These are phyloP conservation scores for Vombatus ursinus DNA, from an alignment of 2,113 vertebrate species.

Conservation along the genomic window DNA sequence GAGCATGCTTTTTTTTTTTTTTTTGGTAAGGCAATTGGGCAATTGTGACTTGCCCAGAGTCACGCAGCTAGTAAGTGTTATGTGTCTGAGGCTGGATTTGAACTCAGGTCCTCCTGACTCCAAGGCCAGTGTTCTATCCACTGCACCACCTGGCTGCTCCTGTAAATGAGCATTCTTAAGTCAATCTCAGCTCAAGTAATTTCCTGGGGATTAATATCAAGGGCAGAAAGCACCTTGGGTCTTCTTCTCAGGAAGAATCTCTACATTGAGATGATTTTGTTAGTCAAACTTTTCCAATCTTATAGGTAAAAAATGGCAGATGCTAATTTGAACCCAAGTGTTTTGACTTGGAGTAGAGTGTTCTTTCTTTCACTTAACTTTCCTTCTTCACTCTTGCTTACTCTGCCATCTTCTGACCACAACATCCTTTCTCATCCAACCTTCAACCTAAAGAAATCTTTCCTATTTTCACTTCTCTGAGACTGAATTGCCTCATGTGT, in stretches of 20 bases:
- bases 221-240: slow-evolving; percentile 28
- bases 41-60: no score
- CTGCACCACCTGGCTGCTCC: no score
- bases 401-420: not conserved
- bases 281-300: slow-evolving; percentile 5
- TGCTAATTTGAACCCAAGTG: not conserved
- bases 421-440: not conserved
- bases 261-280: not conserved
- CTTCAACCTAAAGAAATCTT: not conserved
- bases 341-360: not conserved
- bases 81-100: no score
- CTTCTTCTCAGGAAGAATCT: slow-evolving; percentile 5
- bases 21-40: no score
- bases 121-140: no score
- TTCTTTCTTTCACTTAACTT: not conserved
- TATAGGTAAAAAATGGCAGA: not conserved
- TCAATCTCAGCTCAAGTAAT: slow-evolving; percentile 39
- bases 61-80: no score
- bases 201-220: slow-evolving; percentile 58
- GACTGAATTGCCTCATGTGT: not conserved
- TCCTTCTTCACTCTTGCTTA: not conserved
- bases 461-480: not conserved
- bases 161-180: slow-evolving; percentile 57
- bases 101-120: no score
- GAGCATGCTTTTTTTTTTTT: slow-evolving; percentile 16